Conservation (phyloP, 2,888 invertebrate species). For the Drosophila longiperda region DNA sequence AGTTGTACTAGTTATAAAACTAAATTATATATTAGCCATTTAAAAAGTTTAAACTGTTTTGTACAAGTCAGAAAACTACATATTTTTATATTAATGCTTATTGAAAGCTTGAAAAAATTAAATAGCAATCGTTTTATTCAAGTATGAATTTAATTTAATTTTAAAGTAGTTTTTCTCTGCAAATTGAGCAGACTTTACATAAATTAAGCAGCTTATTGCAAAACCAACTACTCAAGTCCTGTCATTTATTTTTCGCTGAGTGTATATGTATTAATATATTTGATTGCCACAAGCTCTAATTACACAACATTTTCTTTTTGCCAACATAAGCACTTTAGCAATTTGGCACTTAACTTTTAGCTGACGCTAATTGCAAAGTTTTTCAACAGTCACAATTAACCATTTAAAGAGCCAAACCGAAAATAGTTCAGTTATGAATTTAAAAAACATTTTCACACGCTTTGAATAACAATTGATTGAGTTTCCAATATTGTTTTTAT, state of each 20-base stretch:
- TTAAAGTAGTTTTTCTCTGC: neutral
- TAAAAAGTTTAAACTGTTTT: too few relatives aligned
- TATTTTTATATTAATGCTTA: neutral
- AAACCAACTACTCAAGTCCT: neutral
- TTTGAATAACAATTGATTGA: slow-evolving; percentile 54
- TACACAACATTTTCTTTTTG: slow-evolving; percentile 4
- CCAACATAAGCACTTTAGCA: slow-evolving; percentile 28
- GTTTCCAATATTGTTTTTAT: slow-evolving; percentile 24
- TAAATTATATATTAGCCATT: neutral
- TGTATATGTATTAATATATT: neutral
- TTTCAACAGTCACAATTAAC: slow-evolving; percentile 2
- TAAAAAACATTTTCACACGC: slow-evolving; percentile 39
- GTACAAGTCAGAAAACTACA: neutral
- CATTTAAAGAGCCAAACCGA: slow-evolving; percentile 16
- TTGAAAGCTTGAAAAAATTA: neutral
- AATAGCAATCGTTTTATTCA: neutral
- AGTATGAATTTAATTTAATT: neutral
- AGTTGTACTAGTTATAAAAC: neutral
- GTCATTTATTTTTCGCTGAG: neutral
- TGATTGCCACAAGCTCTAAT: slow-evolving; percentile 5
- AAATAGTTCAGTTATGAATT: slow-evolving; percentile 1
- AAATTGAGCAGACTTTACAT: neutral
- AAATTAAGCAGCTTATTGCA: neutral
- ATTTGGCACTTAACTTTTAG: slow-evolving; percentile 46
- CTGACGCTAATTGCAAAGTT: slow-evolving; percentile 63